Evolutionary conservation across 2,888 invertebrate species (phyloP), one percentile per base, ranked within the genome.

Genomic region (Hoplodrina ambigua): DNA sequence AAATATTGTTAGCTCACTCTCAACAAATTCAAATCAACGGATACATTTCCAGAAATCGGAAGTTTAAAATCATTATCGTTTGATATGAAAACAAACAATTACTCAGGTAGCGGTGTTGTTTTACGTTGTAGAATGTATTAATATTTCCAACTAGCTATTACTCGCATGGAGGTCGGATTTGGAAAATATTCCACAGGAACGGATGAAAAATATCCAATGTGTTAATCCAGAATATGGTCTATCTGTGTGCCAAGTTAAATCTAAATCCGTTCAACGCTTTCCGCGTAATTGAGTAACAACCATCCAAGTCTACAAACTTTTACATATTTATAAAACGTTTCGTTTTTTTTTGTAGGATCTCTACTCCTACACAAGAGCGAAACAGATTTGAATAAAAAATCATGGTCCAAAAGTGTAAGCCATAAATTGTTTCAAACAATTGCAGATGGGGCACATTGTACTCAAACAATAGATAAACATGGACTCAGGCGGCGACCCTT

Each of bases 401-500:
- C 62, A 68, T 73, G 50, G 70, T 80, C 79, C 75, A 72, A 72
- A 78, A 84, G 54, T 72, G 69, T 72, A 84, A 80, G 76, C 86
- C 86, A 92, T 92, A 91, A 92, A 91, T 90, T 87, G 80, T 88
- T 83, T 74, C 74, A 70, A 86, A 87, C 87, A 89, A 88, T 88
- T 87, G 89, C 83, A 86, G 85, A 88, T 85, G 86, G 82, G 86
- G 78, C 87, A 85, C 86, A 90, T 89, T 92, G 89, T 90, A 84
- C 80, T 83, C 85, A 86, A 85, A 92, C 90, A 91, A 91, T 89
- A 88, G 88, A 87, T 85, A 90, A 88, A 90, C 88, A 89, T 86
- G 75, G 81, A 81, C 72, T 72, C 66, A 75, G 69, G 65, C 80
- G 70, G 71, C 78, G 74, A 81, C 82, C 82, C 84, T 75, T 73